A percentile compares a stretch with the other conserved stretches of the same genome.
phyloP scores from a whole-genome alignment of 1,140 invertebrate genomes.

The Rhyzopertha dominica region DNA sequence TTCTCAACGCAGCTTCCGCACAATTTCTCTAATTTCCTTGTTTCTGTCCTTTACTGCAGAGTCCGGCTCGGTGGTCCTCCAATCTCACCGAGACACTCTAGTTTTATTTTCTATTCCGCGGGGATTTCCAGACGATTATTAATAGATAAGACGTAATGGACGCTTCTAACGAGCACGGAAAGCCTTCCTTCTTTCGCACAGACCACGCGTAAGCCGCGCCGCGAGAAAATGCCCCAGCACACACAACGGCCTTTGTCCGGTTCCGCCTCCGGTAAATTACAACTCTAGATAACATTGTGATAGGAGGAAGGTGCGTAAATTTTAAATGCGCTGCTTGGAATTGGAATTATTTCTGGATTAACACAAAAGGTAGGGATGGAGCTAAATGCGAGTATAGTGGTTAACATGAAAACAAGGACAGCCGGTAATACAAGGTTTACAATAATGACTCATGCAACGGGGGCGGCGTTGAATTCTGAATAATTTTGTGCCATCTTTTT shows the following conservation, averaged over 20 bases:
- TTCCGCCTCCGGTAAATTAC: constrained; percentile 15
- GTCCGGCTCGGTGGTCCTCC: too few relatives aligned
- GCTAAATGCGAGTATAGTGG: too few relatives aligned
- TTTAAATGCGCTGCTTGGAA: constrained; percentile 7
- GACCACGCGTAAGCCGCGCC: constrained; percentile 4
- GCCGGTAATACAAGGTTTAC: too few relatives aligned
- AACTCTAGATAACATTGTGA: constrained; percentile 17
- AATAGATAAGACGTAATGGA: constrained; percentile 14
- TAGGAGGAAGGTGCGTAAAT: constrained; percentile 20
- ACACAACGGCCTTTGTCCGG: constrained; percentile 2
- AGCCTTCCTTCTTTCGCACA: constrained; percentile 10
- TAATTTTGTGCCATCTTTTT: too few relatives aligned
- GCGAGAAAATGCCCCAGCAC: constrained; percentile 1
- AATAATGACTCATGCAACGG: too few relatives aligned
- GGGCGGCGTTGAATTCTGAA: too few relatives aligned
- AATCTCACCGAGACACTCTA: constrained; percentile 3
- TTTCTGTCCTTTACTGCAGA: too few relatives aligned
- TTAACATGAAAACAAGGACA: too few relatives aligned
- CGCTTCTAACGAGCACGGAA: constrained; percentile 11
- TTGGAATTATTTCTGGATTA: too few relatives aligned
- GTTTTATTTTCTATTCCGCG: constrained; percentile 10
- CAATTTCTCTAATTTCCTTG: too few relatives aligned
- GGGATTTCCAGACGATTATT: constrained; percentile 7
- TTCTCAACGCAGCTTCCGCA: too few relatives aligned
- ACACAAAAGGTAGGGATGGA: too few relatives aligned